Conservation (phyloP, 2,797 vertebrate genomes). For the Tragelaphus oryx region DNA sequence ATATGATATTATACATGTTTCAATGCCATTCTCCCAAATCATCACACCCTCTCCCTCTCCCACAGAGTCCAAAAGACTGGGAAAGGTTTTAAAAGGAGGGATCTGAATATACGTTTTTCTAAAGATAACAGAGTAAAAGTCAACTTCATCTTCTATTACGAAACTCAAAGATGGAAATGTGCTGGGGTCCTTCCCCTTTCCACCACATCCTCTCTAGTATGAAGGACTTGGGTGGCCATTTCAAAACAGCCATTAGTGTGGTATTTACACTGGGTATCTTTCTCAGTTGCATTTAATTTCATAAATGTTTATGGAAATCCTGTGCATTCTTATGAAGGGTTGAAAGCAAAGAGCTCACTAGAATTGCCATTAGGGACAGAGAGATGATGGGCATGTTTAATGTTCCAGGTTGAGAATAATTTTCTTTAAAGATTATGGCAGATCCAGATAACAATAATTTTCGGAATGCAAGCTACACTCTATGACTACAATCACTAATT, state of each 20-base stretch:
- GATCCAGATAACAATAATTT: slow-evolving; percentile 21
- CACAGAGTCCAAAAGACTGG: no score
- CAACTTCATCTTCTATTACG: neutral
- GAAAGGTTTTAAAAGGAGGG: neutral
- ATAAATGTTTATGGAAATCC: slow-evolving; percentile 7
- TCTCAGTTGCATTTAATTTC: neutral
- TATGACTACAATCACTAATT: neutral
- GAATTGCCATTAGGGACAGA: neutral
- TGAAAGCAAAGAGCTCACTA: neutral
- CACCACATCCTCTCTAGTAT: neutral
- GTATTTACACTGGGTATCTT: neutral
- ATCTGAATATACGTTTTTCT: neutral
- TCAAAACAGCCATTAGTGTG: neutral
- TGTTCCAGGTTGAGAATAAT: neutral
- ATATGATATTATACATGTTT: no score
- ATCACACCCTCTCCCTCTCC: no score
- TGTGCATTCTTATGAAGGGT: neutral
- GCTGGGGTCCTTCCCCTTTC: neutral
- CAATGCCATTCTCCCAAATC: no score
- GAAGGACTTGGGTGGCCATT: neutral
- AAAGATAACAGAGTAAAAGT: neutral
- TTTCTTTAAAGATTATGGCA: slow-evolving; percentile 33
- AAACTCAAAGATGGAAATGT: neutral
- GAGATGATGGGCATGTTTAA: neutral
- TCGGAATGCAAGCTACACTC: neutral